These are phyloP conservation scores for Littorina saxatilis DNA, from an alignment of 1,140 invertebrate species.

Conservation along the genomic window DNA sequence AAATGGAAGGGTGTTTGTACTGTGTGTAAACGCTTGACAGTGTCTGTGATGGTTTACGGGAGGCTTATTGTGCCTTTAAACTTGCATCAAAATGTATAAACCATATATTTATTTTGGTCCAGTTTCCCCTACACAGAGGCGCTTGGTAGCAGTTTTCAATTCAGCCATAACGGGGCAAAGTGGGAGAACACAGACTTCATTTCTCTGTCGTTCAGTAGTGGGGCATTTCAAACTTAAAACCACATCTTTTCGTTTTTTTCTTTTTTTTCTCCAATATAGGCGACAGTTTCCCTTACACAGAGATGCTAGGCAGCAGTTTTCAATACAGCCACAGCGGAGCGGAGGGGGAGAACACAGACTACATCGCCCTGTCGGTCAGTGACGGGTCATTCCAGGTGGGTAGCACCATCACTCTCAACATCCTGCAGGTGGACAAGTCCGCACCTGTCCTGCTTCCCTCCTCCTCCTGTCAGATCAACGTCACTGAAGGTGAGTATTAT, in stretches of 20 bases:
- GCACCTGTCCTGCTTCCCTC: conserved; percentile 52
- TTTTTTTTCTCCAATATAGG: too few species aligned
- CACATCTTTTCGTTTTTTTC: too few species aligned
- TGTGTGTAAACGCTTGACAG: too few species aligned
- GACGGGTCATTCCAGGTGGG: conserved; percentile 55
- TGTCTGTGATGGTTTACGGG: too few species aligned
- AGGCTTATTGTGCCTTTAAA: too few species aligned
- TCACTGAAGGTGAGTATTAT: conserved; percentile 66
- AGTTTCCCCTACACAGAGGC: conserved; percentile 61
- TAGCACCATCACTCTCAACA: conserved; percentile 48
- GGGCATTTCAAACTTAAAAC: conserved; percentile 48
- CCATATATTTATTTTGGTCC: too few species aligned
- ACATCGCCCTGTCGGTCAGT: conserved; percentile 56
- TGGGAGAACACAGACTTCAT: conserved; percentile 52
- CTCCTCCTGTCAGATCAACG: conserved; percentile 54
- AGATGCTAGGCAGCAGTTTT: conserved; percentile 57
- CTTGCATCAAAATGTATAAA: too few species aligned
- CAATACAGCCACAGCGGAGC: conserved; percentile 64
- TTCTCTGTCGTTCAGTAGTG: conserved; percentile 60
- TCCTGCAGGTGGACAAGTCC: conserved; percentile 56
- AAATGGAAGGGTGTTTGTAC: too few species aligned
- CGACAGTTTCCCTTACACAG: conserved; percentile 58
- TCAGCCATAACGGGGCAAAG: conserved; percentile 58
- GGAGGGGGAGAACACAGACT: conserved; percentile 44
- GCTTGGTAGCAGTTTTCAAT: conserved; percentile 56